A percentile compares a stretch with the other conserved stretches of the same genome.
Evolutionary conservation across 2,888 invertebrate genomes (phyloP).

Genomic region (Dorcus parallelipipedus): DNA sequence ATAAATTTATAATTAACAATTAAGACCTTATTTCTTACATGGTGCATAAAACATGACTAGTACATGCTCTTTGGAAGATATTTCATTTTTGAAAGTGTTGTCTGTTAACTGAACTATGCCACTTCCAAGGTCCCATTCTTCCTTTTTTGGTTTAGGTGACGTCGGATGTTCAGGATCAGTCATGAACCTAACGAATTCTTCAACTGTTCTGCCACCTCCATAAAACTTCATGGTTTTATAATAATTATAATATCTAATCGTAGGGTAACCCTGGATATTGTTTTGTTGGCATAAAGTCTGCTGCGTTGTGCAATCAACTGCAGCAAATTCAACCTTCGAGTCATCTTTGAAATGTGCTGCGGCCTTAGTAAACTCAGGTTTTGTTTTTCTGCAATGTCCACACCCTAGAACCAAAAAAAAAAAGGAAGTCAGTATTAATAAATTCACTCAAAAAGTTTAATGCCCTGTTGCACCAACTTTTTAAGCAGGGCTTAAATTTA

Average conservation of each 20-base stretch:
- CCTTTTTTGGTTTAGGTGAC: constrained; percentile 34
- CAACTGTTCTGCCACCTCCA: constrained; percentile 70
- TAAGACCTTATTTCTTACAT: constrained; percentile 52
- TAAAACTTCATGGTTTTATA: constrained; percentile 68
- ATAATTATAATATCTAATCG: constrained; percentile 81
- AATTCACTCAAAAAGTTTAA: not conserved
- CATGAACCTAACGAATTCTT: constrained; percentile 66
- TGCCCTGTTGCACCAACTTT: no score
- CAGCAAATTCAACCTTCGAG: constrained; percentile 73
- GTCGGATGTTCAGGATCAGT: constrained; percentile 47
- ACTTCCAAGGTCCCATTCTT: constrained; percentile 47
- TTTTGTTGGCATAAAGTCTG: constrained; percentile 65
- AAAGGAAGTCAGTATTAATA: not conserved
- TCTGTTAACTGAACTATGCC: constrained; percentile 56
- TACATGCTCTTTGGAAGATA: constrained; percentile 58
- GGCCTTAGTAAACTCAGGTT: constrained; percentile 76
- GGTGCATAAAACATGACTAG: constrained; percentile 78
- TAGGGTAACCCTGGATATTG: constrained; percentile 80
- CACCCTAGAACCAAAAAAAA: constrained; percentile 63
- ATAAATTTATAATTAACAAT: not conserved
- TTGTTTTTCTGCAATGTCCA: constrained; percentile 84
- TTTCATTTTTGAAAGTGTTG: constrained; percentile 56
- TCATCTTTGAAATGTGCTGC: constrained; percentile 74
- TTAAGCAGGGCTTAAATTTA: no score
- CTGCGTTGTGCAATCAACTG: constrained; percentile 73